Evolutionary conservation across 1,140 invertebrate species (phyloP).

Genomic region (Zeugodacus cucurbitae): DNA sequence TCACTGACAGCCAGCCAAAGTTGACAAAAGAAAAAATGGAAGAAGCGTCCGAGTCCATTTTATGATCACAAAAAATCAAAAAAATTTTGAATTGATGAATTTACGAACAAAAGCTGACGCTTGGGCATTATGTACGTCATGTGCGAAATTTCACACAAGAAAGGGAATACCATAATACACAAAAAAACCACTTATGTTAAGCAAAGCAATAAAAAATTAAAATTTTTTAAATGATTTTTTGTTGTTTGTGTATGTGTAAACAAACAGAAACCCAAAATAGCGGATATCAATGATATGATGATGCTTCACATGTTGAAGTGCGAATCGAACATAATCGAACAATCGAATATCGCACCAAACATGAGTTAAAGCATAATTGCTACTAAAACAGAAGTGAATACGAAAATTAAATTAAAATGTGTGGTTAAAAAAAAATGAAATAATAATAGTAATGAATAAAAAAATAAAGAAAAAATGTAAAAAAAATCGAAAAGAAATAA

Average conservation of each 20-base stretch:
- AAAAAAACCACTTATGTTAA: not conserved
- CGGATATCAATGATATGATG: not conserved
- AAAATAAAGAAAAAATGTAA: not conserved
- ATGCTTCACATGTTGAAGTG: not conserved
- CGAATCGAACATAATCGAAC: not conserved
- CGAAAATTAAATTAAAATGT: not conserved
- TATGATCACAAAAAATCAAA: not conserved
- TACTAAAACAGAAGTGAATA: not conserved
- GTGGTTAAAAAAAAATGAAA: not conserved
- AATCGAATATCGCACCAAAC: not conserved
- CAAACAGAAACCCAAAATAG: not conserved
- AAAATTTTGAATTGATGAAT: not conserved
- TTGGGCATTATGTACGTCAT: not conserved
- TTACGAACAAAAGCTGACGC: not conserved
- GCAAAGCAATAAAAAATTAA: not conserved
- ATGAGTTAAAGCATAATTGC: not conserved
- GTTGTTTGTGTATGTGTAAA: not conserved
- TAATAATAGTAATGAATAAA: not conserved
- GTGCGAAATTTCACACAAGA: not conserved
- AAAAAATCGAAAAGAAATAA: not conserved
- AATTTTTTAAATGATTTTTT: not conserved
- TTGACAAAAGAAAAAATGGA: not conserved
- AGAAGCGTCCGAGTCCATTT: not conserved
- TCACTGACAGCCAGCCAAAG: not conserved
- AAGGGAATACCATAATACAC: not conserved